Conservation (phyloP, 2,888 invertebrate genomes). For the Linnaemya vulpina region DNA sequence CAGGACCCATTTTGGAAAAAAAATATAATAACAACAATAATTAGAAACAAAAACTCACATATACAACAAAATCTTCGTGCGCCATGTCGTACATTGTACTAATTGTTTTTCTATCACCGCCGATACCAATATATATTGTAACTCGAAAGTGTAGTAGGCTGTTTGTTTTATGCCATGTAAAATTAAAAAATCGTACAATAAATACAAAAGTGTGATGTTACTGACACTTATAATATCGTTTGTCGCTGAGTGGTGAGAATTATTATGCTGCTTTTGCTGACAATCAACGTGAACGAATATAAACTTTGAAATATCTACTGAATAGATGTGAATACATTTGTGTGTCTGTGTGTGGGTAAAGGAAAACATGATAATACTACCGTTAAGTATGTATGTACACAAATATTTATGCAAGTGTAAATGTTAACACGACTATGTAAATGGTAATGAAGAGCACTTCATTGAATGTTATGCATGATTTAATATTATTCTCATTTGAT, state of each 20-base stretch:
- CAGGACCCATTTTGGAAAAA: too few relatives aligned
- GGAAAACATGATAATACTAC: neutral
- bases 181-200: conserved; percentile 16
- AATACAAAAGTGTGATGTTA: conserved; percentile 37
- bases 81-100: too few relatives aligned
- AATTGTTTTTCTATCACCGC: too few relatives aligned
- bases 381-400: neutral
- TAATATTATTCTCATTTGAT: conserved; percentile 63
- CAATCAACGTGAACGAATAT: conserved; percentile 55
- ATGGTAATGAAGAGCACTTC: conserved; percentile 70
- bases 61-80: too few relatives aligned
- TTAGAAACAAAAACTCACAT: too few relatives aligned
- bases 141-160: neutral
- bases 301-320: conserved; percentile 39
- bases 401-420: conserved; percentile 28
- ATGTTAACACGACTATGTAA: conserved; percentile 66
- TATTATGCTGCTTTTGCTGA: conserved; percentile 36
- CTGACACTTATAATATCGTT: conserved; percentile 68
- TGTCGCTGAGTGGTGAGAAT: conserved; percentile 40
- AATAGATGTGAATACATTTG: neutral
- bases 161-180: neutral
- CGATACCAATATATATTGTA: too few relatives aligned
- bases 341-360: neutral
- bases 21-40: too few relatives aligned
- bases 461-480: conserved; percentile 66